These are phyloP conservation scores for Drosophila buzzatii DNA, from an alignment of 2,888 invertebrate genomes.

Conservation along the genomic window DNA sequence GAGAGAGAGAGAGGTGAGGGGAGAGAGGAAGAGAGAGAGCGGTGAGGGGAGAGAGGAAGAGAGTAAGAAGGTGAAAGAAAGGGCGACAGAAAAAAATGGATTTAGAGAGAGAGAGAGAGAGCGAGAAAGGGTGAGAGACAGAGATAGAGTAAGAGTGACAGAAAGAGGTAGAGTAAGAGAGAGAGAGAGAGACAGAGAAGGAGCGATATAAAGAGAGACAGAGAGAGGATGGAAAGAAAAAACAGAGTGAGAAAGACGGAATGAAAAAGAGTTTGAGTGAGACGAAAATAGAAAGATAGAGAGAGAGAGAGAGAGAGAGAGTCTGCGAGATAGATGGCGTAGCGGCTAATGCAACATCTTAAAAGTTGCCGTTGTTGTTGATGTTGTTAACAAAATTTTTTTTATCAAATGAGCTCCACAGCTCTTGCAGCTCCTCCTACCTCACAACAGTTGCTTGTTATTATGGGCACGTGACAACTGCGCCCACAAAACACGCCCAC, in stretches of 20 bases:
- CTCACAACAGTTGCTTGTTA: conserved; percentile 58
- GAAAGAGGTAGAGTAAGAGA: neutral
- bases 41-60: neutral
- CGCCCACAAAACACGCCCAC: conserved; percentile 66
- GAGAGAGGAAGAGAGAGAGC: neutral
- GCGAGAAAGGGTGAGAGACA: neutral
- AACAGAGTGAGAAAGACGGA: neutral
- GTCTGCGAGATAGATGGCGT: neutral
- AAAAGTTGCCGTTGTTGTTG: conserved; percentile 14
- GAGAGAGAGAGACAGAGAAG: neutral
- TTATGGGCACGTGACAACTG: conserved; percentile 79
- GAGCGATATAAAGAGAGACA: neutral
- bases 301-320: neutral
- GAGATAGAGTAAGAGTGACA: neutral
- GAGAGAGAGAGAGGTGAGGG: neutral
- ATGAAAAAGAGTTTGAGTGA: neutral
- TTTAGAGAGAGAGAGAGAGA: too few species aligned
- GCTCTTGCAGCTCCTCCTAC: conserved; percentile 1
- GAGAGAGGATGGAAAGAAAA: neutral
- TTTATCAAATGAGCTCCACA: conserved; percentile 26
- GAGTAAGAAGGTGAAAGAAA: neutral
- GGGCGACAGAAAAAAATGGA: neutral
- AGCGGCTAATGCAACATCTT: neutral
- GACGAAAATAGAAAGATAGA: neutral
- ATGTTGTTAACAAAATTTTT: conserved; percentile 63